Percentiles rank a stretch among this genome's conserved stretches.
These are phyloP conservation scores for Nansenia antarctica DNA, from an alignment of 2,113 vertebrate genomes.

Conservation along the genomic window DNA sequence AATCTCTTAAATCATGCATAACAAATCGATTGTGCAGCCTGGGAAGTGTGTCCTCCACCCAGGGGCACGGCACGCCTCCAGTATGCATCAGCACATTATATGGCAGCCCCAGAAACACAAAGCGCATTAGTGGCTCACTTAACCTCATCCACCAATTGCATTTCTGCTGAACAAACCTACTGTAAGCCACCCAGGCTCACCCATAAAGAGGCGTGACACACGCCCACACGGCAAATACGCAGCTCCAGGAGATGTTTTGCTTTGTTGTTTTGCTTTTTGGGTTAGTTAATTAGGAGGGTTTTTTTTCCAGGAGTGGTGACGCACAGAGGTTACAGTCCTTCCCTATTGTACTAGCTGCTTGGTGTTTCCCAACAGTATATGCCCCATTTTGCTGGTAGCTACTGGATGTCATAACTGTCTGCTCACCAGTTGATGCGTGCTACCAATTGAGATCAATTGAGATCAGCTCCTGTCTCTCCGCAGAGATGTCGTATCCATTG, in stretches of 20 bases:
- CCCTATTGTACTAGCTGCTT: no score
- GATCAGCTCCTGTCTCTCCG: no score
- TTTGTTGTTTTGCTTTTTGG: constrained; percentile 19
- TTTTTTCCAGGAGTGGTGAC: background rate
- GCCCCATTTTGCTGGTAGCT: no score
- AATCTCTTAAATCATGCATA: constrained; percentile 19
- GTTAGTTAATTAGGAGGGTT: constrained; percentile 4
- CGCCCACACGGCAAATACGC: constrained; percentile 21
- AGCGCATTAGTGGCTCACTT: constrained; percentile 19
- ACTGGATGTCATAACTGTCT: no score
- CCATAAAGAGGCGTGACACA: constrained; percentile 17
- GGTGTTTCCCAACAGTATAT: no score
- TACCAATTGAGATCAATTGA: no score
- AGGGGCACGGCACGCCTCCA: constrained; percentile 16
- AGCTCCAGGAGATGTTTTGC: background rate
- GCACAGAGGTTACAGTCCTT: background rate
- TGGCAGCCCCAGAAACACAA: constrained; percentile 16
- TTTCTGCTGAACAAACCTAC: constrained; percentile 14
- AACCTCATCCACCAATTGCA: constrained; percentile 18
- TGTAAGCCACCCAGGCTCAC: constrained; percentile 16
- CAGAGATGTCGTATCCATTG: no score
- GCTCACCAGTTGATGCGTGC: no score
- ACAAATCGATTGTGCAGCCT: constrained; percentile 8
- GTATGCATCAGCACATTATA: constrained; percentile 16
- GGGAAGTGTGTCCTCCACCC: constrained; percentile 8